Evolutionary conservation across 2,113 vertebrate species (phyloP).

Genomic region (Ia io): DNA sequence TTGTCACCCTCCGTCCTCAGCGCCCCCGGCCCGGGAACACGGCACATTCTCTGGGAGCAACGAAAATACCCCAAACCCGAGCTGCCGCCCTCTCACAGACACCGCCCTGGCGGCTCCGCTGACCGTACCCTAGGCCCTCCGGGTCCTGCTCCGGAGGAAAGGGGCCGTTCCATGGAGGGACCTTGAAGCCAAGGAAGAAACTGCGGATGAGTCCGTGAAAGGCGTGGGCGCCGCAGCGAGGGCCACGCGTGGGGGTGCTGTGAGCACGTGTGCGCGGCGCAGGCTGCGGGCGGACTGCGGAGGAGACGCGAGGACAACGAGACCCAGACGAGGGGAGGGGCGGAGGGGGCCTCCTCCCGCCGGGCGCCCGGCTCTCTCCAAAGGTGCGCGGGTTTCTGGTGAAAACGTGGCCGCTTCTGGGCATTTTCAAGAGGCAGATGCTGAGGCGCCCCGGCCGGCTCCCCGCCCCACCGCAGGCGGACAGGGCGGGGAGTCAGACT

Average conservation of each 20-base stretch:
- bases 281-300: not conserved
- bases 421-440: constrained; percentile 60
- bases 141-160: constrained; percentile 25
- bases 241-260: not conserved
- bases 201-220: not conserved
- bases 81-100: no score
- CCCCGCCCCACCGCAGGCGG: constrained; percentile 60
- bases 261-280: constrained; percentile 1
- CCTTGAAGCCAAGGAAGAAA: constrained; percentile 8
- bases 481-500: constrained; percentile 45
- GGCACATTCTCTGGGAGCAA: no score
- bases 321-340: constrained; percentile 59
- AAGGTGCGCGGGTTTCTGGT: constrained; percentile 23
- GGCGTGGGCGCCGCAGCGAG: constrained; percentile 1
- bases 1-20: not conserved
- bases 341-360: not conserved
- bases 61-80: no score
- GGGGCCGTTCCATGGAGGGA: constrained; percentile 8
- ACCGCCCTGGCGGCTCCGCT: no score
- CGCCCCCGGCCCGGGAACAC: not conserved
- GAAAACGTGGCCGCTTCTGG: constrained; percentile 52
- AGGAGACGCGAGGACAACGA: constrained; percentile 41
- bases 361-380: not conserved
- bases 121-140: not conserved
- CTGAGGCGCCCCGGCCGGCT: constrained; percentile 43